These are phyloP conservation scores for Stenolophus ochropezus DNA, from an alignment of 2,888 invertebrate species.

Conservation along the genomic window DNA sequence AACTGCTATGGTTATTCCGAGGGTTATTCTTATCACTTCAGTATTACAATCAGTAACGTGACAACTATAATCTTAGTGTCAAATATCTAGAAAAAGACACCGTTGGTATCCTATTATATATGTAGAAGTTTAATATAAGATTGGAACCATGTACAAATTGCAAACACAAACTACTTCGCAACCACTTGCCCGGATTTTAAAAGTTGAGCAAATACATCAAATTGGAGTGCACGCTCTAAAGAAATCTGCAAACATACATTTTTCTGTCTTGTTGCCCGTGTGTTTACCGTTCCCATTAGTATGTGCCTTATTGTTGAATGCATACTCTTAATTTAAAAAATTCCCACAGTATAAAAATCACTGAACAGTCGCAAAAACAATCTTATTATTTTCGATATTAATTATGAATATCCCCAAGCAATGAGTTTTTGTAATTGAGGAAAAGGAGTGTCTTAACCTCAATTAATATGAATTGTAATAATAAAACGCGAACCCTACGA, in stretches of 20 bases:
- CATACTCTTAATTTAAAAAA: not conserved
- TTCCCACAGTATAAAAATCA: not conserved
- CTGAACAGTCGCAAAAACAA: not conserved
- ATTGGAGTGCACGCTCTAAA: not conserved
- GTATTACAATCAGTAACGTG: no score
- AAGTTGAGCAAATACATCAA: not conserved
- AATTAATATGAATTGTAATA: slow-evolving; percentile 38
- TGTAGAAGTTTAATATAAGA: no score
- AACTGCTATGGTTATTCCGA: no score
- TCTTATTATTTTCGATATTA: no score
- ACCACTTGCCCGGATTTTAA: not conserved
- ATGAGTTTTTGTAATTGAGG: slow-evolving; percentile 23
- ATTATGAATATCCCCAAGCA: slow-evolving; percentile 10
- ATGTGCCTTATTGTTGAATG: not conserved
- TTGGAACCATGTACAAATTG: not conserved
- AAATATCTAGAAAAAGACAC: no score
- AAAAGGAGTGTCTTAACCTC: slow-evolving; percentile 42
- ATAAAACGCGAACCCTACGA: slow-evolving; percentile 8
- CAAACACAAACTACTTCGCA: not conserved
- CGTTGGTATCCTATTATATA: no score
- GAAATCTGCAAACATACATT: not conserved
- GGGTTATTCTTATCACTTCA: no score
- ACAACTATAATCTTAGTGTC: no score
- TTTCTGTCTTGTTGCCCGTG: not conserved
- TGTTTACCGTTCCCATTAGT: not conserved